Conservation (phyloP, 2,113 vertebrate species). For the Brienomyrus brachyistius region DNA sequence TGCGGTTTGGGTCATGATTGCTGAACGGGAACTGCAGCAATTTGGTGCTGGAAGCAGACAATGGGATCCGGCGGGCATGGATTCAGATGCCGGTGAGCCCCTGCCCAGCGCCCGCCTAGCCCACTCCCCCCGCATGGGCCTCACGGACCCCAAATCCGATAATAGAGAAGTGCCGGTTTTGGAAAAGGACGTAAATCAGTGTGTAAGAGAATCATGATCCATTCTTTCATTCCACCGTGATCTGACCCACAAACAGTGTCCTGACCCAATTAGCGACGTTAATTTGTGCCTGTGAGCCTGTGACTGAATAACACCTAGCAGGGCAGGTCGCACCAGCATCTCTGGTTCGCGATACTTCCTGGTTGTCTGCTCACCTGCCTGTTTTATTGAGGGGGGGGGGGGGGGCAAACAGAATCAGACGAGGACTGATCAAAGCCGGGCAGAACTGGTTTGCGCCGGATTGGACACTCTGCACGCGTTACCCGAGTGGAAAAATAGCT, state of each 20-base stretch:
- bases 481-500: neutral
- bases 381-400: neutral
- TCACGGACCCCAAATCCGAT: too few species aligned
- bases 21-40: constrained; percentile 22
- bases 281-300: neutral
- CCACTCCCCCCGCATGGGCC: neutral
- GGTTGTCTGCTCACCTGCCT: neutral
- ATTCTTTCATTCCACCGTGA: neutral
- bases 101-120: constrained; percentile 26
- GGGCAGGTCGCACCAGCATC: neutral
- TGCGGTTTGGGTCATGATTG: constrained; percentile 27
- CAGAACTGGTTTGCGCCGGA: neutral
- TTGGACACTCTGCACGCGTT: neutral
- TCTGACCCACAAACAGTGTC: neutral
- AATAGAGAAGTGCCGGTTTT: neutral
- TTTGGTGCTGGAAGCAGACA: neutral
- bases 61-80: constrained; percentile 7
- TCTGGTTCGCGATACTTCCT: neutral
- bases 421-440: neutral
- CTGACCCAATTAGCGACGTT: neutral
- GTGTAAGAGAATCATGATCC: neutral
- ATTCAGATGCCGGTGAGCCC: neutral
- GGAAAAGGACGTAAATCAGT: neutral
- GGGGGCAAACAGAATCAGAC: neutral
- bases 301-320: neutral